Evolutionary conservation across 2,888 invertebrate species (phyloP).

Genomic region (Erannis defoliaria): DNA sequence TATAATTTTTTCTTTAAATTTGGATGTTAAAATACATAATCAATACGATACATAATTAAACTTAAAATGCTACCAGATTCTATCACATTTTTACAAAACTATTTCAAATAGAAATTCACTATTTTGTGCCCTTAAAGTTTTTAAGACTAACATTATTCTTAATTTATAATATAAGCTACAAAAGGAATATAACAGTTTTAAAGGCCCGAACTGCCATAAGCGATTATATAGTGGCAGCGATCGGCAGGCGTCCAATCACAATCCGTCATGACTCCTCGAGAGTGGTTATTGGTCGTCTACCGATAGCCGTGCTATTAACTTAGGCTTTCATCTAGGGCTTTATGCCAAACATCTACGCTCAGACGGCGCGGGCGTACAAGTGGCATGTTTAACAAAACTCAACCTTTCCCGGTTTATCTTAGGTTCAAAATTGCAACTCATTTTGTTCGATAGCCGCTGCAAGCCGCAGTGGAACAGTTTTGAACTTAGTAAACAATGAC

Average conservation of each 20-base stretch:
- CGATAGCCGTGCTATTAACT: background rate
- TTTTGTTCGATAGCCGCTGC: too few relatives aligned
- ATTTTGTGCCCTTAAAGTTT: slow-evolving; percentile 20
- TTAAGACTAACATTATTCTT: slow-evolving; percentile 9
- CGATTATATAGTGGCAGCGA: too few relatives aligned
- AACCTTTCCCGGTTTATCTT: too few relatives aligned
- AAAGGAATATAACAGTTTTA: background rate
- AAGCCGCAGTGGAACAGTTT: too few relatives aligned
- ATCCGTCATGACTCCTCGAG: too few relatives aligned
- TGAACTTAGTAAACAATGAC: too few relatives aligned
- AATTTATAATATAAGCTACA: background rate
- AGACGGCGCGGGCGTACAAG: too few relatives aligned
- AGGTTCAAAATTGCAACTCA: too few relatives aligned
- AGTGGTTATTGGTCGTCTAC: background rate
- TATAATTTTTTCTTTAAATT: background rate
- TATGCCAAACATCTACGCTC: too few relatives aligned
- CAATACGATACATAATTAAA: too few relatives aligned
- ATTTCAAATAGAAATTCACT: background rate
- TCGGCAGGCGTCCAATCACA: background rate
- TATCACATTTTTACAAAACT: slow-evolving; percentile 5
- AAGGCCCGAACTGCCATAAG: background rate
- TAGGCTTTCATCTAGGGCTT: background rate
- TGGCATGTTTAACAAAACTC: too few relatives aligned
- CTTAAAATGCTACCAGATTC: slow-evolving; percentile 4
- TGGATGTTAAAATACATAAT: background rate